These are phyloP conservation scores for Cylloceria caligata DNA, from an alignment of 2,888 invertebrate species.

Conservation along the genomic window DNA sequence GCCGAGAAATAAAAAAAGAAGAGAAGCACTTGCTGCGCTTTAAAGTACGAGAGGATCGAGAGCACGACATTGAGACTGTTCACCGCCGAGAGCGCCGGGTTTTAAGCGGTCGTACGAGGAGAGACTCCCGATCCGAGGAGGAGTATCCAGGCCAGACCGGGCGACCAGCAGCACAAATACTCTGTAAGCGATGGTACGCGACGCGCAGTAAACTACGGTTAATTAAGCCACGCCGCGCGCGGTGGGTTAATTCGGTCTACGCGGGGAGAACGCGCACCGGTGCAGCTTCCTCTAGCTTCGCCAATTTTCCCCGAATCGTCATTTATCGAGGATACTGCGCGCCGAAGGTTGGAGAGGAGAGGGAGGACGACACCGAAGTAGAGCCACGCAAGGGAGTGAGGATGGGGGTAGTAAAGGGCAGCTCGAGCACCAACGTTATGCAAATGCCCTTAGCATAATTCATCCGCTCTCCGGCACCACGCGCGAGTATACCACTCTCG, in stretches of 20 bases:
- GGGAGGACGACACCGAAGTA: background rate
- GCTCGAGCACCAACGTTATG: conserved; percentile 76
- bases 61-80: conserved; percentile 15
- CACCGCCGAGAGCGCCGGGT: background rate
- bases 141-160: conserved; percentile 1
- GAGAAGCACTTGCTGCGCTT: conserved; percentile 13
- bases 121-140: conserved; percentile 44
- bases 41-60: conserved; percentile 23
- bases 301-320: conserved; percentile 80
- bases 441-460: conserved; percentile 80
- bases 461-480: conserved; percentile 72
- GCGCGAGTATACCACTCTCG: conserved; percentile 59
- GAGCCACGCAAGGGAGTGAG: conserved; percentile 6
- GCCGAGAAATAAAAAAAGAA: background rate
- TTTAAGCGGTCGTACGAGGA: conserved; percentile 47
- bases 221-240: conserved; percentile 71
- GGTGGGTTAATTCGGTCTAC: conserved; percentile 61
- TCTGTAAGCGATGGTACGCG: conserved; percentile 54
- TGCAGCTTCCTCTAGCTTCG: conserved; percentile 48
- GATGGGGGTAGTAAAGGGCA: conserved; percentile 49
- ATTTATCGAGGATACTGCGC: conserved; percentile 76
- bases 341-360: background rate
- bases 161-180: conserved; percentile 49
- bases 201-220: conserved; percentile 72
- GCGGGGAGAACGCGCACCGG: conserved; percentile 43